Evolutionary conservation across 30 jellyfish, hydroid and myxozoan genomes (phyloP), one percentile per base, ranked within the genome.

Genomic region (Aurelia aurita complex sp. Pacific): DNA sequence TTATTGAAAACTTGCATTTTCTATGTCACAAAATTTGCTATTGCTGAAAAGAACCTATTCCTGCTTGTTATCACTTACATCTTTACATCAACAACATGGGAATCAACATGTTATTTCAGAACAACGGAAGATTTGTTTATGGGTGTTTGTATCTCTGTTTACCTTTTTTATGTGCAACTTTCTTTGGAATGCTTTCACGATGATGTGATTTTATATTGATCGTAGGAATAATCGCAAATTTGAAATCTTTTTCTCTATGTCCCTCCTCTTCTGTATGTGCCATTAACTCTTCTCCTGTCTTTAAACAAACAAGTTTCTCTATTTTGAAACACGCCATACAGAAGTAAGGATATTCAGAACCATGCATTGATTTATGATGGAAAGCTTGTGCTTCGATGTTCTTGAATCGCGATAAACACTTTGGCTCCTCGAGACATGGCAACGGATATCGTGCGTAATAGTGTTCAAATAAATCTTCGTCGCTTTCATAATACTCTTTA

Each of bases 371-470:
- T 63, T 92, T 92, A 59, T 92, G 98, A 60, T 92, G 98, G 61
- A 92, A 92, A 2, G 98, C 97, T 80, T 92, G 98, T 42, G 81
- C 84, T 13, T 92, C 98, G 50, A 92, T 92, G n/a, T 92, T 76
- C 54, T 74, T 82, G 67, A 92, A 92, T 16, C 98, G 90, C 60
- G 89, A 68, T 38, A 78, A 62, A 77, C 98, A 92, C 87, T 80
- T 86, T 57, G 97, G 96, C 38, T 74, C 96, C 62, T 92, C 98
- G 61, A 92, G 83, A 64, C 98, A 92, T 4, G 98, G 97, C 87
- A 92, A 59, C 17, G 98, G 98, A 54, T 81, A 87, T 33, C 60
- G 68, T 29, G 92, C 86, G 42, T 95, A 81, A 76, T 88, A 92
- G 38, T 92, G 98, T 72, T 87, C 94, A 35, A 92, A 73, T 15